Conservation (phyloP, 2,113 vertebrate genomes). For the Campylorhamphus procurvoides region DNA sequence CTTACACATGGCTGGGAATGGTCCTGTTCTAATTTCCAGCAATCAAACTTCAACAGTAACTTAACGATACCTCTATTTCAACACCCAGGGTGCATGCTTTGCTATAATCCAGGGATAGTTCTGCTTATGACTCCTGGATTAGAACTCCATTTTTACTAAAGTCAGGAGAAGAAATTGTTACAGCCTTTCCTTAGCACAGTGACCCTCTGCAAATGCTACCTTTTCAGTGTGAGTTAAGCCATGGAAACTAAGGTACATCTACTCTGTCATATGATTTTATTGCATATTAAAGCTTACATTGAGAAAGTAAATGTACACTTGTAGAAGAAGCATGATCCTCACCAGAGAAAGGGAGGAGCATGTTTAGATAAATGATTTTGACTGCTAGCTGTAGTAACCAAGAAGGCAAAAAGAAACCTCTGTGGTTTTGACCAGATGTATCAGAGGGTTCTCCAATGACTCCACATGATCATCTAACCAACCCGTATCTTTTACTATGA, state of each 20-base stretch:
- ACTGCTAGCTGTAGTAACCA: neutral
- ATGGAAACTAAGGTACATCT: neutral
- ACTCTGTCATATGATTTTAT: neutral
- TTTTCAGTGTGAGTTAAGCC: neutral
- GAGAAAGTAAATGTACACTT: neutral
- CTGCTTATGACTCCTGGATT: neutral
- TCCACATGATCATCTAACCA: neutral
- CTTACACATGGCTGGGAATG: neutral
- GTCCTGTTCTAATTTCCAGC: neutral
- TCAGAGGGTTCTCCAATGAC: neutral
- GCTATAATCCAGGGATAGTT: neutral
- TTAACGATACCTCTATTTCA: neutral
- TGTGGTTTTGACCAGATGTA: neutral
- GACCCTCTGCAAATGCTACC: neutral
- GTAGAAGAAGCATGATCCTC: neutral
- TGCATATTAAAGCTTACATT: neutral
- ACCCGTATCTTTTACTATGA: neutral
- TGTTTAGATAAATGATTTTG: neutral
- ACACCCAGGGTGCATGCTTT: neutral
- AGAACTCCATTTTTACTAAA: neutral
- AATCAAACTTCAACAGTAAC: neutral
- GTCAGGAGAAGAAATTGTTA: neutral
- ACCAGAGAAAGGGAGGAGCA: neutral
- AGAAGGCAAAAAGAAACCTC: neutral
- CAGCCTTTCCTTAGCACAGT: neutral